Evolutionary conservation across 2,797 vertebrate species (phyloP).

Genomic region (Onychomys arenicola): DNA sequence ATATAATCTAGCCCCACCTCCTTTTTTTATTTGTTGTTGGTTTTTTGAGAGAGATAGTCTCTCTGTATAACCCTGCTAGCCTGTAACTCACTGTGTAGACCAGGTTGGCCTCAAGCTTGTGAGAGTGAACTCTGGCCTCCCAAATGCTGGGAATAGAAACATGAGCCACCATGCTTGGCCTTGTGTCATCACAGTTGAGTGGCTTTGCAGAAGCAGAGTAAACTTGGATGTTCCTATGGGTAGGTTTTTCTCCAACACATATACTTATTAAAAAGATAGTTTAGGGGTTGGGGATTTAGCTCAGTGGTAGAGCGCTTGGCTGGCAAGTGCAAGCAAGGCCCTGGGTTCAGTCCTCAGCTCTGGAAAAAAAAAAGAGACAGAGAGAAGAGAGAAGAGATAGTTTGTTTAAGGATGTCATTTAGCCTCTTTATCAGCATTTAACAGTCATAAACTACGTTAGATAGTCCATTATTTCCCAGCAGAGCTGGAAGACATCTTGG

Average conservation of each 20-base stretch:
- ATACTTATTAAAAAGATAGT: constrained; percentile 34
- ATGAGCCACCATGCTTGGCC: neutral
- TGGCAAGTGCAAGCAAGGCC: too few species aligned
- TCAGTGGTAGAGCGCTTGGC: too few species aligned
- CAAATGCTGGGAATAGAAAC: neutral
- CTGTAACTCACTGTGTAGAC: neutral
- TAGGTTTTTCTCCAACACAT: constrained; percentile 8
- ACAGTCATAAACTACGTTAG: constrained; percentile 13
- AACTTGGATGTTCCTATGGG: neutral
- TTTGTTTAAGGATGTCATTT: constrained; percentile 56
- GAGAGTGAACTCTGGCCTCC: neutral
- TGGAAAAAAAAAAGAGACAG: too few species aligned
- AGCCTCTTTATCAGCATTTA: constrained; percentile 29
- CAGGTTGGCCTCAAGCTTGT: neutral
- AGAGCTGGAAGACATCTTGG: neutral
- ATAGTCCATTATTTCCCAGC: constrained; percentile 54
- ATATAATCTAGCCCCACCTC: neutral
- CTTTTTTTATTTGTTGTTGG: neutral
- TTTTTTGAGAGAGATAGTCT: neutral
- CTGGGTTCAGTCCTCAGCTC: too few species aligned
- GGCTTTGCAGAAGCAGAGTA: constrained; percentile 30
- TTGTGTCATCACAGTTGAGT: neutral
- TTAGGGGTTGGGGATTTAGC: too few species aligned
- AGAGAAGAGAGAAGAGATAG: too few species aligned
- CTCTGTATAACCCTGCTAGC: neutral